Evolutionary conservation across 2,113 vertebrate species (phyloP).

Genomic region (Cyprinus carpio): DNA sequence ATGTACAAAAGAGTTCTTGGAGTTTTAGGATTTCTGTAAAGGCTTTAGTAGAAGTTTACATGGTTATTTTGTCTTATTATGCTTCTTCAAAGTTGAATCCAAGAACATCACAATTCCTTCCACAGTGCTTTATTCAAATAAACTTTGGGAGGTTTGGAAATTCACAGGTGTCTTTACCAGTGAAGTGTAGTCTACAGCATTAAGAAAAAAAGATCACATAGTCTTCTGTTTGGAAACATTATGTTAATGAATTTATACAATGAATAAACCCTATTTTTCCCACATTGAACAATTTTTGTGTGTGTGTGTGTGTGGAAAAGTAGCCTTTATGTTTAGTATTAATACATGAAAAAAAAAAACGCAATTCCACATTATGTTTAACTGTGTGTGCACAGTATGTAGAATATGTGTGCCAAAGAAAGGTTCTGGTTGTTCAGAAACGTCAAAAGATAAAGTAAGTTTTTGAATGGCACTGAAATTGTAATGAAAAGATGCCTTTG

Average conservation of each 20-base stretch:
- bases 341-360: background rate
- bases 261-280: background rate
- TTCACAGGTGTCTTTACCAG: background rate
- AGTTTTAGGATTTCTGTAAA: slow-evolving; percentile 89
- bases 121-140: background rate
- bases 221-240: too few species aligned
- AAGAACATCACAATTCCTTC: slow-evolving; percentile 73
- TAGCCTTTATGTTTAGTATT: background rate
- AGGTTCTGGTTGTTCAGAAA: background rate
- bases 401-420: background rate
- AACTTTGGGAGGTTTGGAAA: background rate
- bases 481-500: background rate
- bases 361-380: background rate
- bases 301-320: too few species aligned
- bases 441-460: background rate
- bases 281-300: background rate
- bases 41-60: slow-evolving; percentile 84
- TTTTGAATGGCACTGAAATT: background rate
- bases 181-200: background rate
- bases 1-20: slow-evolving; percentile 96
- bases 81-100: slow-evolving; percentile 82
- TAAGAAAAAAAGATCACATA: background rate
- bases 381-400: background rate
- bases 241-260: background rate
- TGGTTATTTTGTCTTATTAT: slow-evolving; percentile 72